Percentiles rank a stretch among this genome's conserved stretches.
Evolutionary conservation across 2,888 invertebrate genomes (phyloP).

Genomic region (Amitus sp.): DNA sequence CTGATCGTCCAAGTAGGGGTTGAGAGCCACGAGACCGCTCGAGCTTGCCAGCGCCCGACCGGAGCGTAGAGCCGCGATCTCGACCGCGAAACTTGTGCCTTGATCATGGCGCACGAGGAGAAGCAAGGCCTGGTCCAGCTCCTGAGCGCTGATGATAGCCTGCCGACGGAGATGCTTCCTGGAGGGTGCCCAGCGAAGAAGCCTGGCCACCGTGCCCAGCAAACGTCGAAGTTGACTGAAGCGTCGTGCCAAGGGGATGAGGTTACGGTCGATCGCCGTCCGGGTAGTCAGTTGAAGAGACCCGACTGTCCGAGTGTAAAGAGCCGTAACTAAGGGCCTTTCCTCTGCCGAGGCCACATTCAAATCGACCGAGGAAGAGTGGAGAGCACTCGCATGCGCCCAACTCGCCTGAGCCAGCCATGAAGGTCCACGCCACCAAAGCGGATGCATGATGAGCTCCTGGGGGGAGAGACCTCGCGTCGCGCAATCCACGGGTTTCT

Average conservation of each 20-base stretch:
- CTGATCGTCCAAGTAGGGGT: constrained; percentile 10
- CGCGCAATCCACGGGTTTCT: background rate
- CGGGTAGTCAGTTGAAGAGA: background rate
- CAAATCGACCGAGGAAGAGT: too few species aligned
- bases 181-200: background rate
- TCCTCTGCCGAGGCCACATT: too few species aligned
- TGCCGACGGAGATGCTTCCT: background rate
- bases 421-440: constrained; percentile 6
- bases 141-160: background rate
- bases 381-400: too few species aligned
- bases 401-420: background rate
- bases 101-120: background rate
- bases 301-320: too few species aligned
- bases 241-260: background rate
- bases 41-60: background rate
- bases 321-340: too few species aligned
- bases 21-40: constrained; percentile 3
- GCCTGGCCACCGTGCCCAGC: background rate
- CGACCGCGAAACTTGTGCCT: background rate
- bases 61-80: background rate
- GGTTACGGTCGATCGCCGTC: background rate
- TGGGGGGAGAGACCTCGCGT: background rate
- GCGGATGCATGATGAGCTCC: background rate
- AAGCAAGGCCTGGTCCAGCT: background rate
- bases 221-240: background rate